A percentile compares a stretch with the other conserved stretches of the same genome.
Conservation (phyloP, 1,140 invertebrate genomes). For the Rhizoglyphus robini region DNA sequence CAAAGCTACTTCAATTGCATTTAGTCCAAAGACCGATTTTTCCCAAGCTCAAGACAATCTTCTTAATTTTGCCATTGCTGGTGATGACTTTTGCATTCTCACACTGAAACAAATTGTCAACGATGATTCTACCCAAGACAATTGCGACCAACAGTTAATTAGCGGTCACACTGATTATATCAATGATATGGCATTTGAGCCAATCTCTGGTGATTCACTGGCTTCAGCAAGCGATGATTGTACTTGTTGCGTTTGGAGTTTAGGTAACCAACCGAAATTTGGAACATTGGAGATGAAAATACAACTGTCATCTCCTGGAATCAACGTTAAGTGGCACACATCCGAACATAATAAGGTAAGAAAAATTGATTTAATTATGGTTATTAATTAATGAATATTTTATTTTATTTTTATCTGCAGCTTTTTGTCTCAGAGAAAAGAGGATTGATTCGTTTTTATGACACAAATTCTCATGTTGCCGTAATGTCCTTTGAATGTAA, state of each 20-base stretch:
- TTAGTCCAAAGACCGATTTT: constrained; percentile 16
- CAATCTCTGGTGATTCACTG: constrained; percentile 46
- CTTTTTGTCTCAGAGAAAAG: constrained; percentile 58
- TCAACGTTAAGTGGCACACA: constrained; percentile 52
- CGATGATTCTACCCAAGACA: not conserved
- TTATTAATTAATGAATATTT: not conserved
- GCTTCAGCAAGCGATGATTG: constrained; percentile 62
- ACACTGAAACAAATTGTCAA: not conserved
- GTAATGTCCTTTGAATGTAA: constrained; percentile 54
- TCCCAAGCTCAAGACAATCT: not conserved
- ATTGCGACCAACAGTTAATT: not conserved
- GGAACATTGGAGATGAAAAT: constrained; percentile 32
- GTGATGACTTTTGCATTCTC: not conserved
- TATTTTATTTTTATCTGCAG: constrained; percentile 26
- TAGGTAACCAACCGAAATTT: not conserved
- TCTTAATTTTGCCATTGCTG: not conserved
- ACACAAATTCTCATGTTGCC: constrained; percentile 49
- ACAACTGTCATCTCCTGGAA: constrained; percentile 49
- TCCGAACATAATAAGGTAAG: constrained; percentile 49
- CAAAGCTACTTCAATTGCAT: not conserved
- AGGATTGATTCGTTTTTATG: constrained; percentile 55
- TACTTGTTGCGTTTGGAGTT: constrained; percentile 51
- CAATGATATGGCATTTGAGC: constrained; percentile 53
- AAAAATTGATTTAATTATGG: not conserved
- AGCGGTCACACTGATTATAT: constrained; percentile 51